Percentiles rank a stretch among this genome's conserved stretches.
These are phyloP conservation scores for Pomatostomus ruficeps DNA, from an alignment of 2,113 vertebrate genomes.

Conservation along the genomic window DNA sequence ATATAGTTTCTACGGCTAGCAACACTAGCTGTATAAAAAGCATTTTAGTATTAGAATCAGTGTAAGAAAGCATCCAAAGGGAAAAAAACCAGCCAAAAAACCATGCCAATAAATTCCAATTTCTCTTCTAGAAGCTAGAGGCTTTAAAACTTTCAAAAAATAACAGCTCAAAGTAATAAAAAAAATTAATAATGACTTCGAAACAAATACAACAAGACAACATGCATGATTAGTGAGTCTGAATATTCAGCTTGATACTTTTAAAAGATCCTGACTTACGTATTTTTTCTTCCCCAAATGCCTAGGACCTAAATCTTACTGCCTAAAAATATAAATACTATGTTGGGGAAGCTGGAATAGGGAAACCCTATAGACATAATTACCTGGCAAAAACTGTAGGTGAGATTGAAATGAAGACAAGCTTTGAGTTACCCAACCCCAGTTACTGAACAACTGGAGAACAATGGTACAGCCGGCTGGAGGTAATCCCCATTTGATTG, in stretches of 20 bases:
- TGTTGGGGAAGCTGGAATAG: no score
- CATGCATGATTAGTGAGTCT: neutral
- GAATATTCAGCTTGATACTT: neutral
- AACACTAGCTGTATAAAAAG: neutral
- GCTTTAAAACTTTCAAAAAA: neutral
- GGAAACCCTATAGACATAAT: no score
- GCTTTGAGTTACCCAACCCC: no score
- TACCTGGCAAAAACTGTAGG: no score
- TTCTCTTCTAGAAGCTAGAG: neutral
- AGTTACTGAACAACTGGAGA: no score
- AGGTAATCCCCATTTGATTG: no score
- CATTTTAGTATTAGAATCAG: neutral
- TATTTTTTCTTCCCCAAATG: neutral
- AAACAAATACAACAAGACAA: neutral
- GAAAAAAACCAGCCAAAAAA: neutral
- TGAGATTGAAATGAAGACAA: no score
- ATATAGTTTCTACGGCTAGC: accelerated
- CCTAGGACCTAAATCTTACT: neutral
- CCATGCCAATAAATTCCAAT: neutral
- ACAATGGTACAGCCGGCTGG: no score
- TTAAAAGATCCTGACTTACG: neutral
- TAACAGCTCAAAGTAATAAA: neutral
- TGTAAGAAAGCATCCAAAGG: neutral
- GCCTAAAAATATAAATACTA: neutral
- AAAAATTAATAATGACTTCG: neutral